These are phyloP conservation scores for Macrosiphum euphorbiae DNA, from an alignment of 2,888 invertebrate species.

Conservation along the genomic window DNA sequence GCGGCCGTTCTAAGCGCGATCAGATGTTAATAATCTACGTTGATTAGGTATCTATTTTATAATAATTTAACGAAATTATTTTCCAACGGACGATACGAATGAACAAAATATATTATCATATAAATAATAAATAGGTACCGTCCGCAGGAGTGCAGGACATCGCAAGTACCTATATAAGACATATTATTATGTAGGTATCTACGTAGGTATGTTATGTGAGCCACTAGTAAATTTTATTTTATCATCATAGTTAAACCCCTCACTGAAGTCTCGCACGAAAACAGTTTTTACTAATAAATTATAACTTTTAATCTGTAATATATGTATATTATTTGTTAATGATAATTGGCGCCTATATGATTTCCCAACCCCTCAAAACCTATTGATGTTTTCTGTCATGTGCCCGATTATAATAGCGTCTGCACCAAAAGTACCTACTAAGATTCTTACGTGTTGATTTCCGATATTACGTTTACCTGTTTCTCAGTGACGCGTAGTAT, in stretches of 20 bases:
- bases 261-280: not conserved
- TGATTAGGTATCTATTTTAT: not conserved
- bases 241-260: not conserved
- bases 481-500: slow-evolving; percentile 54
- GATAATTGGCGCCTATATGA: not conserved
- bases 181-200: not conserved
- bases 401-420: not conserved
- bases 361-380: not conserved
- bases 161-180: not conserved
- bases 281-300: not conserved
- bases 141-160: not conserved
- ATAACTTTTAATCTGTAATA: not conserved
- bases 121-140: not conserved
- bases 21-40: not conserved
- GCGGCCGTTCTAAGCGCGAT: not conserved
- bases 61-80: not conserved
- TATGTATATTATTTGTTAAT: not conserved
- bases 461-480: slow-evolving; percentile 33
- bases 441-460: not conserved
- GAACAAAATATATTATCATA: not conserved
- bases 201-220: not conserved
- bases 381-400: not conserved
- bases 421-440: not conserved
- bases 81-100: not conserved
- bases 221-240: not conserved